Evolutionary conservation across 2,888 invertebrate genomes (phyloP), one percentile per base, ranked within the genome.

Genomic region (Bugulina stolonifera): DNA sequence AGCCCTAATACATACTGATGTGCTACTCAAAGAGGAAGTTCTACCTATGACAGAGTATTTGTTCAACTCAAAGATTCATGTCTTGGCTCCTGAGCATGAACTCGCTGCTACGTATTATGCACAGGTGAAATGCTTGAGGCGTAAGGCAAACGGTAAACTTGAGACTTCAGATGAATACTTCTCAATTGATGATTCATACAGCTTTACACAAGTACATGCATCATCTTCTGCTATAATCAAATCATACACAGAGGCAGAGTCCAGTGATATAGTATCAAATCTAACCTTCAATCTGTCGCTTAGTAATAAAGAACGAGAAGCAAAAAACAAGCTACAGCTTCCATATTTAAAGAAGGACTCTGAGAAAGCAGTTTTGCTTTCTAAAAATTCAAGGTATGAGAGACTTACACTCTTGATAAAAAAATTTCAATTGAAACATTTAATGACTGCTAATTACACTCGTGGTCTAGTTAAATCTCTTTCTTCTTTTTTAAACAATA

Each of bases 271-370:
- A 10, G 75, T 81, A 43, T 79, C 81, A 2, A 80, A 81, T 72
- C 74, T 83, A 72, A 80, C 83, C 29, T 83, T 83, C 72, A 83
- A 81, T 72, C 77, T 83, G 55, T 76, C 78, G 1, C 73, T 83
- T 74, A 79, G 77, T 29, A 80, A 81, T 1, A 75, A 77, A 35
- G 83, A 83, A 74, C 81, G 79, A 72, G 76, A 76, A 57, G 83
- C 81, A 1, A 75, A 81, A 58, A 80, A 79, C 55, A 77, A 81
- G 58, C 76, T 82, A 3, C 77, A 77, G 35, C 75, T 82, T 32
- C 82, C 82, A 0, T 82, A 81, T 73, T 78, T 78, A 3, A 75
- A 78, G 69, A 75, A 76, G 32, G 71, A 75, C 55, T 72, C 76
- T 64, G 77, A 73, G 78, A 79, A 75, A 54, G 72, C 35, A 10